Base-by-base conservation (phyloP, 2,888 invertebrate species). In the Erebia aethiops region DNA sequence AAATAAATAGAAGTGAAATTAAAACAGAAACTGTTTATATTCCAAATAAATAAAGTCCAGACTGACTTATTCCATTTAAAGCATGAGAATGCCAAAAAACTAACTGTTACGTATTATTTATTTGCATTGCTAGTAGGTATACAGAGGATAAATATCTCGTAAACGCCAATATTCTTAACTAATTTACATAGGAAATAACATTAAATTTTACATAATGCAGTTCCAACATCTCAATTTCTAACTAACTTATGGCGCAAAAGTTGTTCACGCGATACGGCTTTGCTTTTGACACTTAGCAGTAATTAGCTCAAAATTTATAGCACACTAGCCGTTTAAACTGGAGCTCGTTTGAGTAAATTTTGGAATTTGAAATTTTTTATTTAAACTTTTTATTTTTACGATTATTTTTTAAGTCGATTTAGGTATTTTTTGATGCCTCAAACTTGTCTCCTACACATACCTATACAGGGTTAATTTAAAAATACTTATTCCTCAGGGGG, bases 231-330 rank as follows among this genome's bases (percentile, higher is more conserved):
- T 68, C 58, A 67, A 73, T 86, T 87, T 83, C 82, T 74, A 79
- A 78, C 79, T 89, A 88, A 89, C 87, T 87, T 88, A 90, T 87
- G 87, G 83, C 80, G 79, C 79, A 83, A 89, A n/a, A 89, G 86
- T 90, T 89, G 86, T 70, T 73, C 82, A 82, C 84, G 83, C 82
- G 79, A 81, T 84, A 81, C 86, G 87, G 83, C 67, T 87, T 85
- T 88, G 87, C 83, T 79, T 81, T 81, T 88, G 89, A 89, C 90
- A 90, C 88, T 89, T 88, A 89, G 85, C 84, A 84, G 89, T 89
- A 90, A 90, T 90, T 89, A 90, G 86, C 82, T 84, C 77, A 73
- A 81, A 88, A 91, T 89, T 91, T 90, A 90, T 89, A 78, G 85
- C 86, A 80, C 67, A 67, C 67, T 80, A 65, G 67, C 67, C 67